Percentiles rank a stretch among this genome's conserved stretches.
Evolutionary conservation across 2,113 vertebrate species (phyloP).

Genomic region (Chlamydotis undulata): DNA sequence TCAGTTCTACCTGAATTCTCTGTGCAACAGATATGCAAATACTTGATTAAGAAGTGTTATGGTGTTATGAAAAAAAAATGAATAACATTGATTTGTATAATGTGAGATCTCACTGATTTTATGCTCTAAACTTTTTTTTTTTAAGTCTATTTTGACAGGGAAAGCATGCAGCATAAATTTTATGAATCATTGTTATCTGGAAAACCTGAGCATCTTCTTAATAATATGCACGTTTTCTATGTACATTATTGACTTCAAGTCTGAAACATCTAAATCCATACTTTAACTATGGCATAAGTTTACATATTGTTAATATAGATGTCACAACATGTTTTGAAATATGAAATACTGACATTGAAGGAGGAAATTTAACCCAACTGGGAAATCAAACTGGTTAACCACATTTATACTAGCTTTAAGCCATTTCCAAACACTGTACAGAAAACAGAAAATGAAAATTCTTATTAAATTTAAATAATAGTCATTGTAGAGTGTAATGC

Average conservation of each 20-base stretch:
- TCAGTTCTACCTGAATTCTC: background rate
- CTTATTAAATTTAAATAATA: background rate
- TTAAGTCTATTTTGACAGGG: background rate
- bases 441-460: background rate
- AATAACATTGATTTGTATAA: background rate
- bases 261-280: background rate
- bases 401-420: background rate
- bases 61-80: background rate
- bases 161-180: background rate
- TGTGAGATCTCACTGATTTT: background rate
- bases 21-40: background rate
- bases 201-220: background rate
- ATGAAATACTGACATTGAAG: background rate
- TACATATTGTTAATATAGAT: background rate
- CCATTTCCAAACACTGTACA: background rate
- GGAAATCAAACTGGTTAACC: background rate
- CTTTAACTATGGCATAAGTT: background rate
- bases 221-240: background rate
- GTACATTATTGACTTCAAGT: background rate
- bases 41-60: background rate
- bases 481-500: background rate
- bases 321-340: background rate
- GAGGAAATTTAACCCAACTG: background rate
- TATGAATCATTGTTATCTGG: background rate
- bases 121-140: background rate